A percentile compares a stretch with the other conserved stretches of the same genome.
Evolutionary conservation across 2,888 invertebrate species (phyloP).

Genomic region (Yponomeuta malinellus): DNA sequence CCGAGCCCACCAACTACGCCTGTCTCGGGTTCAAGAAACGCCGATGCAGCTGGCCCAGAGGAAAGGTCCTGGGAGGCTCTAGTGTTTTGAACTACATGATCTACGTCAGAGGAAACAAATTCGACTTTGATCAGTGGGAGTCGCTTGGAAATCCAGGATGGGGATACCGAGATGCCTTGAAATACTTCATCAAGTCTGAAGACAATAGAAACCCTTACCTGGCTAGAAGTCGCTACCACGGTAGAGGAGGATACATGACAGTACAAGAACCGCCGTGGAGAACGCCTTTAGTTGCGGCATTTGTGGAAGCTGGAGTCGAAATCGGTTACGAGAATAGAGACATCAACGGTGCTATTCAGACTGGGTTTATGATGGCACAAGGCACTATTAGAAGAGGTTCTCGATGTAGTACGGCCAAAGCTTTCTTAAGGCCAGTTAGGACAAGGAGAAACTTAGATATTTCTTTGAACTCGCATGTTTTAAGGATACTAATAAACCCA

Average conservation of each 20-base stretch:
- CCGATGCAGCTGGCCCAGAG: slow-evolving; percentile 91
- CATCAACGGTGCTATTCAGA: slow-evolving; percentile 86
- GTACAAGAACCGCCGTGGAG: slow-evolving; percentile 91
- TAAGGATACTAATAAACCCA: slow-evolving; percentile 84
- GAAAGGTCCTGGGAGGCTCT: slow-evolving; percentile 92
- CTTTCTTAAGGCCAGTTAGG: slow-evolving; percentile 87
- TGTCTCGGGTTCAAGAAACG: slow-evolving; percentile 89
- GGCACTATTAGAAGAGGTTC: slow-evolving; percentile 86
- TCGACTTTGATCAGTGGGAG: slow-evolving; percentile 94
- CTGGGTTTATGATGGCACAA: slow-evolving; percentile 89
- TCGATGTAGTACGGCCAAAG: slow-evolving; percentile 91
- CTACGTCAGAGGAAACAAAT: slow-evolving; percentile 88
- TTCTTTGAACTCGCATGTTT: slow-evolving; percentile 87
- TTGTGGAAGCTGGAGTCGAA: slow-evolving; percentile 87
- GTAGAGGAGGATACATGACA: slow-evolving; percentile 83
- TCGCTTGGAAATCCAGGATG: slow-evolving; percentile 90
- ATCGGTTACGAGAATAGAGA: slow-evolving; percentile 90
- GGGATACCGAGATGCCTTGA: slow-evolving; percentile 88
- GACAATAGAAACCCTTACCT: slow-evolving; percentile 92
- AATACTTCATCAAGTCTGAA: slow-evolving; percentile 93
- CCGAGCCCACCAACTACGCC: slow-evolving; percentile 86
- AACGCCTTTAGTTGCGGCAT: slow-evolving; percentile 87
- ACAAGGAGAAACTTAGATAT: slow-evolving; percentile 86
- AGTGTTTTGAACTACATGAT: slow-evolving; percentile 93
- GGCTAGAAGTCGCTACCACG: slow-evolving; percentile 80